A percentile compares a stretch with the other conserved stretches of the same genome.
phyloP scores from a whole-genome alignment of 2,113 vertebrate genomes.

The human (Homo sapiens) region GRCh38 chr3:141290001-141290500 shows the following conservation, averaged over 20 bases:
- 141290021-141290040: slow-evolving; percentile 12
- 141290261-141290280: not conserved
- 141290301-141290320: not conserved
- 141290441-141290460: too few species aligned
- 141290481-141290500: not conserved
- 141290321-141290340: not conserved
- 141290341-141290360: not conserved
- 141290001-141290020: not conserved
- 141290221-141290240: not conserved
- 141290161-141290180: not conserved
- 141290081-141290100: not conserved
- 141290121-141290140: not conserved
- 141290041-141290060: slow-evolving; percentile 12
- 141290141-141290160: not conserved
- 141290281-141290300: not conserved
- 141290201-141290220: not conserved
- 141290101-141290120: not conserved
- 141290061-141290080: not conserved
- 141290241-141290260: accelerated
- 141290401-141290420: not conserved
- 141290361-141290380: not conserved
- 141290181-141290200: not conserved
- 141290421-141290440: accelerated
- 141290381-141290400: accelerated
- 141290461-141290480: not conserved